Evolutionary conservation across 2,113 vertebrate species (phyloP).

Genomic region (Nerophis ophidion): DNA sequence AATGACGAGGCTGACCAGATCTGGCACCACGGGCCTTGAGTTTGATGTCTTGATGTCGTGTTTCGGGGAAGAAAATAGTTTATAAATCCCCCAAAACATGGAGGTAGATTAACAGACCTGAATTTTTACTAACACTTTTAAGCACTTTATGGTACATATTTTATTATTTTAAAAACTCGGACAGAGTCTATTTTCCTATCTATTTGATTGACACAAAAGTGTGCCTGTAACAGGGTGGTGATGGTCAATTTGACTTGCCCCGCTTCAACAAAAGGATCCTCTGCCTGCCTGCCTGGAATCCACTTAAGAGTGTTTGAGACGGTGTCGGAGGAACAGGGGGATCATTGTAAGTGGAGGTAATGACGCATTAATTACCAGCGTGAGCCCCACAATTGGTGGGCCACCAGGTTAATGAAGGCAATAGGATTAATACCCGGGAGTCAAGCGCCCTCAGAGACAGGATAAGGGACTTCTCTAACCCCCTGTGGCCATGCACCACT

Average conservation of each 20-base stretch:
- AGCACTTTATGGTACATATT: background rate
- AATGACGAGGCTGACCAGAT: too few species aligned
- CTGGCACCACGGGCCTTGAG: too few species aligned
- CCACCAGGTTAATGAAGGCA: conserved; percentile 72
- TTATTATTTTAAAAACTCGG: background rate
- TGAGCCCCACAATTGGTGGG: conserved; percentile 39
- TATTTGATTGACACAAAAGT: background rate
- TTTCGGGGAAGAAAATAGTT: too few species aligned
- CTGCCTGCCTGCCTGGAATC: conserved; percentile 48
- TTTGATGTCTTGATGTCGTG: too few species aligned
- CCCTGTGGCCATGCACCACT: conserved; percentile 24
- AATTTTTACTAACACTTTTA: background rate
- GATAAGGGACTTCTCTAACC: conserved; percentile 56
- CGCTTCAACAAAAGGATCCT: conserved; percentile 13
- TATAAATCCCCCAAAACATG: background rate
- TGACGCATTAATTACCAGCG: conserved; percentile 59
- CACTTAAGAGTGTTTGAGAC: conserved; percentile 63
- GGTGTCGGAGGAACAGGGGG: conserved; percentile 55
- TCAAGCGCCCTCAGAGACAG: conserved; percentile 45
- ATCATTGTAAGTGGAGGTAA: conserved; percentile 66
- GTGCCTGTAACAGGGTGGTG: conserved; percentile 6
- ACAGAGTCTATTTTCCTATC: background rate
- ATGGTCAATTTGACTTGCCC: conserved; percentile 23
- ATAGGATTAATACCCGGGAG: conserved; percentile 66
- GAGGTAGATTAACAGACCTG: background rate